Conservation (phyloP, 1,140 invertebrate genomes). For the Atta cephalotes region DNA sequence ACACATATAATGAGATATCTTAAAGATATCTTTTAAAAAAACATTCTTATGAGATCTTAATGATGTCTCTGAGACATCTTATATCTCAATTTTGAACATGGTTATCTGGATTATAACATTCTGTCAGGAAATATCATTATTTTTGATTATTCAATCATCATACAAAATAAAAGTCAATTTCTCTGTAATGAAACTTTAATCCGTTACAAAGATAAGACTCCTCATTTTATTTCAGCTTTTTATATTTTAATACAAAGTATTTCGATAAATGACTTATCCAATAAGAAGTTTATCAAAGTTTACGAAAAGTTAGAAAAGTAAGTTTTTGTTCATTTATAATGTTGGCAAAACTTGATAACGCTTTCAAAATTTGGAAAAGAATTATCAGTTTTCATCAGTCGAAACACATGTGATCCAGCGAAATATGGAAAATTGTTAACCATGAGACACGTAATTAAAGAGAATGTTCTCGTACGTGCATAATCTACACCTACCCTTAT, state of each 20-base stretch:
- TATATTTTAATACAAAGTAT: constrained; percentile 31
- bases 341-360: not conserved
- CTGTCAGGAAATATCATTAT: not conserved
- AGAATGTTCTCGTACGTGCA: not conserved
- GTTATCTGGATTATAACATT: too few species aligned
- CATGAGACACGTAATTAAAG: not conserved
- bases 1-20: too few species aligned
- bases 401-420: not conserved
- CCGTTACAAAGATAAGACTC: not conserved
- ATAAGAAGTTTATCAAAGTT: constrained; percentile 10
- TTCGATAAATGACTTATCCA: constrained; percentile 13
- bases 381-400: not conserved
- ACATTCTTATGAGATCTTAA: too few species aligned
- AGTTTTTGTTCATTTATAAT: not conserved
- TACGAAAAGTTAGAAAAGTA: constrained; percentile 9
- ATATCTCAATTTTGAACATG: too few species aligned
- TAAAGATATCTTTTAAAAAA: too few species aligned
- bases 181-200: not conserved
- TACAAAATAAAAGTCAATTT: not conserved
- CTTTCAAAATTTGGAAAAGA: not conserved
- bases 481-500: not conserved
- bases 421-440: not conserved
- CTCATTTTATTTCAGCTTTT: not conserved
- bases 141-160: not conserved
- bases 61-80: too few species aligned